A percentile compares a stretch with the other conserved stretches of the same genome.
Conservation (phyloP, 2,888 invertebrate genomes). For the Apotomis betuletana region DNA sequence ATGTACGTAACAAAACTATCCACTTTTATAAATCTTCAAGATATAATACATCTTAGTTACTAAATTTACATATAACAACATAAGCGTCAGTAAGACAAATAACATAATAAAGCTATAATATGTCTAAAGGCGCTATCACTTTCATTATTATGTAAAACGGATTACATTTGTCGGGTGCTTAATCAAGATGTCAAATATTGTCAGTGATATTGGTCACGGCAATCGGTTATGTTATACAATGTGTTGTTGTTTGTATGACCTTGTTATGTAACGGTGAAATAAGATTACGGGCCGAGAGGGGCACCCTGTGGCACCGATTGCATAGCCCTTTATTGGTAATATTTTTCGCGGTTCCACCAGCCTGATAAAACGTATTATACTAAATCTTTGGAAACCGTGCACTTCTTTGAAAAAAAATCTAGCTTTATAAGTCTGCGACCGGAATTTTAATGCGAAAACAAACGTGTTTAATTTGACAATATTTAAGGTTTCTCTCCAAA, state of each 20-base stretch:
- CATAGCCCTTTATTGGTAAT: no score
- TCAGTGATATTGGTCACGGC: conserved; percentile 24
- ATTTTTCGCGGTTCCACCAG: no score
- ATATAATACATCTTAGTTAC: neutral
- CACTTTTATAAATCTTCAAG: neutral
- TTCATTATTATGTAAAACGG: conserved; percentile 36
- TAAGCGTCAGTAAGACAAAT: neutral
- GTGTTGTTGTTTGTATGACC: conserved; percentile 12
- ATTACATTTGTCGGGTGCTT: conserved; percentile 31
- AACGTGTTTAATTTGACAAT: no score
- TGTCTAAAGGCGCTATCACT: conserved; percentile 21
- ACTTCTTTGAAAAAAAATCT: no score
- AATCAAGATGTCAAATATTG: conserved; percentile 35
- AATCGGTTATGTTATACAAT: conserved; percentile 20
- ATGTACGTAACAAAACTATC: no score
- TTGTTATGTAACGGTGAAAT: conserved; percentile 18
- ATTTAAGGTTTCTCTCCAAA: no score
- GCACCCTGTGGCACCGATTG: neutral
- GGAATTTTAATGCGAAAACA: no score
- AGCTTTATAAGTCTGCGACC: no score
- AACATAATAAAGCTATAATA: conserved; percentile 16
- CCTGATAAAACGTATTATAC: no score
- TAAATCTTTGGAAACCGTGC: no score
- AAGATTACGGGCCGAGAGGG: conserved; percentile 9
- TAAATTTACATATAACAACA: neutral